These are phyloP conservation scores for Cerceris rybyensis DNA, from an alignment of 2,888 invertebrate genomes.

Conservation along the genomic window DNA sequence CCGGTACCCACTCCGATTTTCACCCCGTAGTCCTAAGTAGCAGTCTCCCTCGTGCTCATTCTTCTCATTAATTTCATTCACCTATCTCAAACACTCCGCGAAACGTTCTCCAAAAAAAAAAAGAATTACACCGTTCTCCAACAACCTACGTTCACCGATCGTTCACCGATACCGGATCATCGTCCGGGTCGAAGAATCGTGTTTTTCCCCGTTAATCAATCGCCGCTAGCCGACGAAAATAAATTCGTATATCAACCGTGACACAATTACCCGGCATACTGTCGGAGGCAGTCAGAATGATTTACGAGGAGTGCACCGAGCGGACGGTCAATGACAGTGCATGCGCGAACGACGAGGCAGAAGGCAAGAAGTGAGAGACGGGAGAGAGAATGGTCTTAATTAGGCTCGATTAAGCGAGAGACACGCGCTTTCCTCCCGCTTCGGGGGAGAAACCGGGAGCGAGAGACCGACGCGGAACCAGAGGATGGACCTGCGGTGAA, in stretches of 20 bases:
- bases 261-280: conserved; percentile 54
- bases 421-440: conserved; percentile 42
- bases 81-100: neutral
- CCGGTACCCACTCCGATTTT: neutral
- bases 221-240: conserved; percentile 47
- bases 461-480: conserved; percentile 8
- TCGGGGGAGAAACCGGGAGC: neutral
- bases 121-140: neutral
- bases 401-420: conserved; percentile 62
- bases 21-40: neutral
- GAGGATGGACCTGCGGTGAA: conserved; percentile 24
- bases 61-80: neutral
- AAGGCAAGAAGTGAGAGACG: conserved; percentile 23
- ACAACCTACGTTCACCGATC: too few relatives aligned
- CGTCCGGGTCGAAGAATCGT: neutral
- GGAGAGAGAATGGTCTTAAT: conserved; percentile 57
- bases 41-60: neutral
- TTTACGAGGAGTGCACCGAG: conserved; percentile 46
- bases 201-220: conserved; percentile 29
- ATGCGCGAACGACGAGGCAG: conserved; percentile 15
- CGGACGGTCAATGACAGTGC: conserved; percentile 66
- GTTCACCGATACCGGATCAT: too few relatives aligned
- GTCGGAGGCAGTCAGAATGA: conserved; percentile 50
- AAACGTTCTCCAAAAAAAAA: neutral
- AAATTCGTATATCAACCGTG: conserved; percentile 61